Conservation (phyloP, 2,113 vertebrate genomes). For the Cavia aperea region DNA sequence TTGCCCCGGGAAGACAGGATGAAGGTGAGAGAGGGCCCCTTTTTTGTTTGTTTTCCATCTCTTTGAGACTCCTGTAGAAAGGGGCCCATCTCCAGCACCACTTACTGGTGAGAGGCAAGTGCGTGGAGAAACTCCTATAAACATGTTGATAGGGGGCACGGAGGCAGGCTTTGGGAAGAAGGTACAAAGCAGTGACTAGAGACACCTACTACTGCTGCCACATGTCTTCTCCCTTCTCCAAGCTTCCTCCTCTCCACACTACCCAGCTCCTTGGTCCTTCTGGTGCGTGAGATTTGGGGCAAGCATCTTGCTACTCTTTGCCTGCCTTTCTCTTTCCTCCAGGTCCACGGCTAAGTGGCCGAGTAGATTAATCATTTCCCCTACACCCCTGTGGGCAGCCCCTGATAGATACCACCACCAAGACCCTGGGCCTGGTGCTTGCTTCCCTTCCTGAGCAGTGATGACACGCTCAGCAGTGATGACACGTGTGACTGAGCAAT, state of each 20-base stretch:
- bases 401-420: not conserved
- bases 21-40: not conserved
- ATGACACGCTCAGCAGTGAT: no score
- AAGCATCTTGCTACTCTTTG: not conserved
- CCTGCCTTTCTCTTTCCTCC: not conserved
- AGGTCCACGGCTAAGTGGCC: no score
- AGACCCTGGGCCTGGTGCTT: no score
- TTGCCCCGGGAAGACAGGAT: not conserved
- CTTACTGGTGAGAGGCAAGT: not conserved
- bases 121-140: not conserved
- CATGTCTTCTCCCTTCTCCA: not conserved
- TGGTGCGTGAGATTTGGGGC: not conserved
- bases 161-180: not conserved
- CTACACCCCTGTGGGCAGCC: accelerated
- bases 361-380: not conserved
- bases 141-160: not conserved
- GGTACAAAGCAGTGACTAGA: not conserved
- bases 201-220: not conserved
- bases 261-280: not conserved
- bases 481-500: no score
- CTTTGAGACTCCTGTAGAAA: not conserved
- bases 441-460: no score
- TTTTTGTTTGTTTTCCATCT: not conserved
- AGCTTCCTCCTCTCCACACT: not conserved
- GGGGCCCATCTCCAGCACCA: accelerated